Evolutionary conservation across 2,888 invertebrate genomes (phyloP).

Genomic region (Agriopis aurantiaria): DNA sequence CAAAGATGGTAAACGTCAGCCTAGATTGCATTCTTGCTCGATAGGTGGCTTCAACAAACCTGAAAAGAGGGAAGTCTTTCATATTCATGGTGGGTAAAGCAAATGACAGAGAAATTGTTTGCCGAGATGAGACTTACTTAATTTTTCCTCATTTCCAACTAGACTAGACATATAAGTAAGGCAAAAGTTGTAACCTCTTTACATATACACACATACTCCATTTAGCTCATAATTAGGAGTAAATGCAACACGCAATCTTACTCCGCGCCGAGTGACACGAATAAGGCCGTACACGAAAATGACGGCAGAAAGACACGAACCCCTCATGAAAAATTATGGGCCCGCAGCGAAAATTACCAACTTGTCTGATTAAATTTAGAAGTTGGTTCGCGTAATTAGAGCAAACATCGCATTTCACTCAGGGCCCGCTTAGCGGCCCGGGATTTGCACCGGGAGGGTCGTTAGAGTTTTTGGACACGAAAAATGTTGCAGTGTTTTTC

Average conservation of each 20-base stretch:
- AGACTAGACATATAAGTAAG: constrained; percentile 1
- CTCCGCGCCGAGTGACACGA: constrained; percentile 35
- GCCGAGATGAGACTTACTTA: not conserved
- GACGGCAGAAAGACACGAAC: constrained; percentile 44
- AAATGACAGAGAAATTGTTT: not conserved
- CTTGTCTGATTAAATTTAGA: constrained; percentile 85
- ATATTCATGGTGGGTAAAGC: not conserved
- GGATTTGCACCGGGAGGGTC: constrained; percentile 56
- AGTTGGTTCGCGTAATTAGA: constrained; percentile 81
- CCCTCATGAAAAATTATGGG: constrained; percentile 81
- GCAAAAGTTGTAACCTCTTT: constrained; percentile 24
- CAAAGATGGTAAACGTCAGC: too few relatives aligned
- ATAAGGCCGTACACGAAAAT: constrained; percentile 42
- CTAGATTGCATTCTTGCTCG: too few relatives aligned
- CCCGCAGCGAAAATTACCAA: constrained; percentile 75
- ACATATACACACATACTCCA: constrained; percentile 38
- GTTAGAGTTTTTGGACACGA: constrained; percentile 47
- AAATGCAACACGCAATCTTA: constrained; percentile 45
- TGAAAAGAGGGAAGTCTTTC: not conserved
- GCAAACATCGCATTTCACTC: constrained; percentile 84
- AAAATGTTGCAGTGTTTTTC: constrained; percentile 45
- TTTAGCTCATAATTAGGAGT: constrained; percentile 44
- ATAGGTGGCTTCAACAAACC: too few relatives aligned
- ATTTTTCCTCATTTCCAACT: constrained; percentile 17
- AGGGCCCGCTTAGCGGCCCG: constrained; percentile 65